Percentiles rank a stretch among this genome's conserved stretches.
Conservation (phyloP, 2,888 invertebrate species). For the Halictus ligatus region DNA sequence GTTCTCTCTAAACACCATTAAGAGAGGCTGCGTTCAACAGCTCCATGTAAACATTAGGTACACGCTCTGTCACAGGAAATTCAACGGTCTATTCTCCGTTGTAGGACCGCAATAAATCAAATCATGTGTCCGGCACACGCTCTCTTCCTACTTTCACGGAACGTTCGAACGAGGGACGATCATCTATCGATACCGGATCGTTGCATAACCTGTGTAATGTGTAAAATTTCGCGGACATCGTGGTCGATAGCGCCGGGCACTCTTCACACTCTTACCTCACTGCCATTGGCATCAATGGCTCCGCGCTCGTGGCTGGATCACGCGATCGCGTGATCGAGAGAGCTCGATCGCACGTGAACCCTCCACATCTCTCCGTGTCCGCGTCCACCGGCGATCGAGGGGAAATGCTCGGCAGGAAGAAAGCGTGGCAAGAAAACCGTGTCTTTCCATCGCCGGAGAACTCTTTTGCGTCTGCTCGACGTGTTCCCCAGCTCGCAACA, state of each 20-base stretch:
- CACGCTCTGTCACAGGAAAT: neutral
- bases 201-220: slow-evolving; percentile 16
- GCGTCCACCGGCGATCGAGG: slow-evolving; percentile 36
- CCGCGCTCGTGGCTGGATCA: neutral
- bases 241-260: neutral
- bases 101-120: neutral
- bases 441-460: neutral
- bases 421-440: slow-evolving; percentile 77
- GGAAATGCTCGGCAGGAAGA: slow-evolving; percentile 79
- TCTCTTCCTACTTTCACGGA: slow-evolving; percentile 40
- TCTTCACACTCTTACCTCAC: slow-evolving; percentile 25
- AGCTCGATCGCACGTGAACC: slow-evolving; percentile 38
- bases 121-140: neutral
- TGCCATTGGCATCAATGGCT: slow-evolving; percentile 46
- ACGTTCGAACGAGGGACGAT: neutral
- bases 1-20: neutral
- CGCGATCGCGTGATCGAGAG: slow-evolving; percentile 46
- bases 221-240: slow-evolving; percentile 19
- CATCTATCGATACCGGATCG: neutral
- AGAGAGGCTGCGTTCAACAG: neutral
- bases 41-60: neutral
- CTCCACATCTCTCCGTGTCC: neutral
- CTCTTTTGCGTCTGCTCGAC: neutral
- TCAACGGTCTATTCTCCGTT: neutral
- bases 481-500: neutral